Base-by-base conservation (phyloP, 2,888 invertebrate genomes). In the Drosophila vallismaia region DNA sequence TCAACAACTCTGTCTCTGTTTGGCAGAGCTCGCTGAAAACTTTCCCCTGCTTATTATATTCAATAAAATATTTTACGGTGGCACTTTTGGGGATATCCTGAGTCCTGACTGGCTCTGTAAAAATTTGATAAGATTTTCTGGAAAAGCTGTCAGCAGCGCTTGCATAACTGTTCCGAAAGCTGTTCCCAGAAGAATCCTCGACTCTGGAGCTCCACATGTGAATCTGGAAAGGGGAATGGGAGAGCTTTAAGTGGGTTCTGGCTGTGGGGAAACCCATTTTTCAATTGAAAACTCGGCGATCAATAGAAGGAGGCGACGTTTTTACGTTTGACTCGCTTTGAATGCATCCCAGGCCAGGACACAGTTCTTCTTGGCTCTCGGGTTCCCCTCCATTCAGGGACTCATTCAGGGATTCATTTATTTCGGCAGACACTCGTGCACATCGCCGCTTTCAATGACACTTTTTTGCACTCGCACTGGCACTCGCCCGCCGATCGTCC, bases 21-120 rank as follows among this genome's bases (percentile, higher is more conserved):
- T 77, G 75, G 63, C 68, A 82, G 45, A 59, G 70, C 55, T 56
- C 58, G 46, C 51, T 44, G 50, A 82, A 73, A 80, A 68, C 79
- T 82, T 82, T 60, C 76, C 76, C 54, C 76, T 76, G 75, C 86
- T 82, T 82, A 86, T 82, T 82, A 82, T 86, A 82, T 82, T 82
- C 82, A 82, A 82, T 82, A 82, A 82, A 82, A 82, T 82, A 82
- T 86, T 82, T 82, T 80, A 77, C 82, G 86, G 86, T 86, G 74
- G 77, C 84, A 80, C 83, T 77, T 77, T 83, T 58, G 68, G 80
- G 72, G 81, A 59, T 31, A 10, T 46, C 28, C 8, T 46, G 57
- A 82, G 82, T 83, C 74, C 79, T 86, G 60, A 67, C 70, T 70
- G 82, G 56, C 26, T 54, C 33, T 46, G 54, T 57, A n/a, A 26